These are phyloP conservation scores for Strigamia transsilvanica DNA, from an alignment of 2,888 invertebrate species.

Conservation along the genomic window DNA sequence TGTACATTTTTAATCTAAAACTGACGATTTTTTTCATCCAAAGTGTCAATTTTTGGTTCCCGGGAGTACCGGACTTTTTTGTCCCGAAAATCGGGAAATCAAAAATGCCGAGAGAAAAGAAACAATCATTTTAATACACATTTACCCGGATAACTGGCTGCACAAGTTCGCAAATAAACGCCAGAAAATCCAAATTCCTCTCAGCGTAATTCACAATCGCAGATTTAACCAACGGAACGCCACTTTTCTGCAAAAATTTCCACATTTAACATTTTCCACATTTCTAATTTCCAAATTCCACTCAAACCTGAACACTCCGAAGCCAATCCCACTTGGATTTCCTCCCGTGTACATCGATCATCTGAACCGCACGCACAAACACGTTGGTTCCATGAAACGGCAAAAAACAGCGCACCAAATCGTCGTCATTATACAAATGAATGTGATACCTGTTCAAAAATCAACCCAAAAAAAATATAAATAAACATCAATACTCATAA, in stretches of 20 bases:
- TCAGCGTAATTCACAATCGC: conserved; percentile 20
- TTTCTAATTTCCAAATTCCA: no score
- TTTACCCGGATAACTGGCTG: neutral
- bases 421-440: conserved; percentile 85
- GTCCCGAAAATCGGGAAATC: no score
- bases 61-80: no score
- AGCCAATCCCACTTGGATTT: conserved; percentile 5
- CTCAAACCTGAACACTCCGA: neutral
- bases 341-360: conserved; percentile 69
- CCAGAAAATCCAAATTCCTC: conserved; percentile 9
- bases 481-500: no score
- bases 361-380: conserved; percentile 81
- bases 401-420: conserved; percentile 79
- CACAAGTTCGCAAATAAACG: neutral
- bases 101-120: no score
- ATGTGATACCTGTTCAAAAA: conserved; percentile 76
- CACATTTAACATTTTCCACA: no score
- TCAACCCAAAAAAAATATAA: no score
- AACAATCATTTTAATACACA: no score
- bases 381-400: conserved; percentile 94
- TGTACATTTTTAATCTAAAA: no score
- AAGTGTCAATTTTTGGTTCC: no score
- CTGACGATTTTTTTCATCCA: no score
- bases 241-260: conserved; percentile 21
- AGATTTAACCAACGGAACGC: conserved; percentile 35